Base-by-base conservation (phyloP, 2,888 invertebrate species). In the Andrena marginata region DNA sequence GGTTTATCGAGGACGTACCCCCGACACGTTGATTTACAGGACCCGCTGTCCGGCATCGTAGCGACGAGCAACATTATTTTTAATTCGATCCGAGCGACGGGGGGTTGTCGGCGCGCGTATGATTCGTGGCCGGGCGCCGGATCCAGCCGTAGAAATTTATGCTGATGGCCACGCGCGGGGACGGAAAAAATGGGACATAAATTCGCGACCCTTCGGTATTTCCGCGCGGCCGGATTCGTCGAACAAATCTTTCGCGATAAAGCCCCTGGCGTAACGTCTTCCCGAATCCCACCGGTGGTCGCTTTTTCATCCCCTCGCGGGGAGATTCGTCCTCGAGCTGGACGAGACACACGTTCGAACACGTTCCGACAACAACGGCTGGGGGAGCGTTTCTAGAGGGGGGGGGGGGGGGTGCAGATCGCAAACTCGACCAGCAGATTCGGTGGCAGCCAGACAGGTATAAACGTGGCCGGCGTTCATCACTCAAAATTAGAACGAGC, bases 51-150 rank as follows among this genome's bases (percentile, higher is more conserved):
- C 2, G 1, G 23, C 64, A 48, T 5, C 0, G 26, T 42, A 48
- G 56, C 63, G 8, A 76, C 62, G 64, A 75, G 68, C 80, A 65
- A 72, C 85, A 80, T 85, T 85, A 85, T 86, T 86, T 86, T 84
- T 86, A 86, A 85, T 85, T 84, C 68, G 60, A 26, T 26, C 54
- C 54, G 33, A 78, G 56, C 70, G 29, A 23, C 62, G 64, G 68
- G 56, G 33, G 56, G 60, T 74, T 85, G 82, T 74, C 79, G 64
- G 49, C 72, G 75, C 48, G 65, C 77, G 69, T 73, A 70, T 69
- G 79, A 75, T 80, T 82, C 80, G 82, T 69, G 54, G 49, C 74
- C 33, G 73, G 31, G 26, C 62, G 13, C 56, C 31, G 51, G 42
- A 81, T 26, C 60, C 60, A 42, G 16, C 2, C 16, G 56, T 31